A percentile compares a stretch with the other conserved stretches of the same genome.
phyloP scores from a whole-genome alignment of 2,113 vertebrate genomes.

The Calidris pugnax region DNA sequence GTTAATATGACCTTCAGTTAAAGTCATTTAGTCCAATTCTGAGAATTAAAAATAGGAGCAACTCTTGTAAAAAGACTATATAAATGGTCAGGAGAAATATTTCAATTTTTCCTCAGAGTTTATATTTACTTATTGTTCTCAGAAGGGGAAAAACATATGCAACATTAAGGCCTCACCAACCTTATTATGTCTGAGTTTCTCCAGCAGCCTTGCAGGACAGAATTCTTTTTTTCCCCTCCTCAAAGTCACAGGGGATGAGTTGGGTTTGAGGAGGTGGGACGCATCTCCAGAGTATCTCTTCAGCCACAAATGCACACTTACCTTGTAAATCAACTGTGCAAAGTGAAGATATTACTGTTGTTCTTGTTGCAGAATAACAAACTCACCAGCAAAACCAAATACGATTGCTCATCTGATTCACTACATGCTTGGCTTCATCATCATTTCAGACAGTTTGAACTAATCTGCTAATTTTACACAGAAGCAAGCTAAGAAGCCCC shows the following conservation, averaged over 20 bases:
- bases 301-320: not conserved
- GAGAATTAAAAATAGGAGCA: not conserved
- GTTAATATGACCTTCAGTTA: not conserved
- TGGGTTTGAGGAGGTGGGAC: not conserved
- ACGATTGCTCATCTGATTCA: not conserved
- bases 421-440: not conserved
- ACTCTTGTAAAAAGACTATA: not conserved
- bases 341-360: not conserved
- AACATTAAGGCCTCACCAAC: not conserved
- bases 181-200: fast-evolving
- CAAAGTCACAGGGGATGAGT: not conserved
- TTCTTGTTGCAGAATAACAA: not conserved
- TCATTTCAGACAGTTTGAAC: not conserved
- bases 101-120: not conserved
- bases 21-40: not conserved
- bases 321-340: not conserved
- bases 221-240: not conserved
- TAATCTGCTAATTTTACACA: not conserved
- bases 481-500: not conserved
- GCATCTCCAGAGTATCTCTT: not conserved
- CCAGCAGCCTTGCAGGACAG: not conserved
- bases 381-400: not conserved
- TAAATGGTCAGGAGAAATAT: not conserved
- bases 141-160: not conserved
- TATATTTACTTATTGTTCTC: not conserved